Conservation (phyloP, 1,140 invertebrate species). For the Lamellibrachia luymesi region DNA sequence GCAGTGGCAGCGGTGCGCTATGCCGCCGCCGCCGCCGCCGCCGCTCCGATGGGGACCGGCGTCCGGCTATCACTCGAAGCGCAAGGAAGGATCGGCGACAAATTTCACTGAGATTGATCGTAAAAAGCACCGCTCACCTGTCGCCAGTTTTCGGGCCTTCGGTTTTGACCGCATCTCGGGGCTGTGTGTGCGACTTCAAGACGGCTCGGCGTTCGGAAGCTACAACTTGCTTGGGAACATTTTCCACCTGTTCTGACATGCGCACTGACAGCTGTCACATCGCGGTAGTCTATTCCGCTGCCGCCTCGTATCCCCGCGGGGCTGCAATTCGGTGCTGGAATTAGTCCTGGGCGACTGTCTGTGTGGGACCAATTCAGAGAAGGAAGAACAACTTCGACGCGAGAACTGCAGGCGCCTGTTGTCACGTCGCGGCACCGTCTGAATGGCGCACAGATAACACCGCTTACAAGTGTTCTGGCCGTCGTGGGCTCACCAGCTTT, state of each 20-base stretch:
- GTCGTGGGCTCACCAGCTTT: not conserved
- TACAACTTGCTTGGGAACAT: not conserved
- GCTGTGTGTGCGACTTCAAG: not conserved
- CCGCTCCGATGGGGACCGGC: not conserved
- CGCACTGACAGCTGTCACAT: not conserved
- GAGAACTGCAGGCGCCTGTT: not conserved
- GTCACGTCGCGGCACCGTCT: not conserved
- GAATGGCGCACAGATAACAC: not conserved
- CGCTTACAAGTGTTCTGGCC: not conserved
- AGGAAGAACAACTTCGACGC: not conserved
- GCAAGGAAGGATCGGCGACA: not conserved
- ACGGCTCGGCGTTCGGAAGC: not conserved
- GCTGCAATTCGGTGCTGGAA: not conserved
- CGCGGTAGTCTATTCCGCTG: not conserved
- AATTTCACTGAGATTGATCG: not conserved
- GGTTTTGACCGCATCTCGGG: not conserved
- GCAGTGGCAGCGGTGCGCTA: not conserved
- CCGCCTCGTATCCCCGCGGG: not conserved
- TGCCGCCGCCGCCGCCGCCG: not conserved
- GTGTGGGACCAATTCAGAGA: not conserved
- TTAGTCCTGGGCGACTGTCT: not conserved
- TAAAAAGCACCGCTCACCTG: not conserved
- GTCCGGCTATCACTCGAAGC: not conserved
- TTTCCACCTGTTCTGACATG: not conserved
- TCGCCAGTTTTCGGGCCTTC: conserved; percentile 2